Evolutionary conservation across 2,888 invertebrate species (phyloP), one percentile per base, ranked within the genome.

Genomic region (Seira musarum): DNA sequence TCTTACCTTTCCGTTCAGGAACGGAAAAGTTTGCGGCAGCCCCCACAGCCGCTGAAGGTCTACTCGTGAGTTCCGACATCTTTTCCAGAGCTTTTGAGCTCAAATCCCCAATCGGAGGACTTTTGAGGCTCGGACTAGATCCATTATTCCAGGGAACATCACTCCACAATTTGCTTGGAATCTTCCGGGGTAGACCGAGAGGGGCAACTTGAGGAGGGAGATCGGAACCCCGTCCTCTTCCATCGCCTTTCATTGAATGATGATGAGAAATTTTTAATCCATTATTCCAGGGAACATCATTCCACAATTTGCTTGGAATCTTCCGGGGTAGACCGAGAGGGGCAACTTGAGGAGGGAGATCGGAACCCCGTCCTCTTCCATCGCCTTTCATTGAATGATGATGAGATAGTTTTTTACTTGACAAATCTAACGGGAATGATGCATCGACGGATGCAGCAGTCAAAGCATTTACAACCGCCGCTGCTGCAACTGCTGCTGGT

Each of bases 11-110:
- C 84, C 70, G 86, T 79, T 78, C 87, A 71, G 81, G 87, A 80
- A 81, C 85, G 77, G 80, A 79, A 75, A 81, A 81, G 74, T 80
- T 80, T 13, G 76, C 77, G 61, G 79, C 71, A 60, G 94, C 94
- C 2, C 95, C 95, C 35, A 95, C 90, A 87, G 72, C 64, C 6
- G 67, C 40, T 5, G 78, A 72, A 15, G 78, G 78, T 19, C 79
- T 67, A 19, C 96, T 93, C 87, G 95, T 96, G 87, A 96, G 90
- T 88, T 96, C 96, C 87, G 94, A 95, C 96, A 96, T 95, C 89
- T 96, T 96, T 88, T 96, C 96, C 74, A 96, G 89, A 6, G 96
- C 96, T 89, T 96, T 96, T 15, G 94, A 84, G 64, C 87, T 85
- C 82, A 87, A 82, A 75, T 85, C 85, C 2, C 81, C 81, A 13